Evolutionary conservation across 2,113 vertebrate genomes (phyloP).

Genomic region (Hiodon alosoides): DNA sequence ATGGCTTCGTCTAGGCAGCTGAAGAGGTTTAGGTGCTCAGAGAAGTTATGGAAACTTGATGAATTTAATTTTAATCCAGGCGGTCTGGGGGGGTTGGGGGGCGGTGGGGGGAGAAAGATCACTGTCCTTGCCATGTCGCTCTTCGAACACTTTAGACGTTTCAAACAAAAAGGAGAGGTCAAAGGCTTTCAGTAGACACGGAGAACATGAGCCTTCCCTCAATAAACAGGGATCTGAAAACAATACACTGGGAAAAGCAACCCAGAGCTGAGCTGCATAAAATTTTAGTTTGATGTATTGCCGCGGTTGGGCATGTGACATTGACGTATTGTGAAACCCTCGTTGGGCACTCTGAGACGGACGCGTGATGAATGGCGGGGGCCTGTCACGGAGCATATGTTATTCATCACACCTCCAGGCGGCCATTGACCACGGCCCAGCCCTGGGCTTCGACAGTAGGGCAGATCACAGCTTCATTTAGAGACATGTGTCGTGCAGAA

Average conservation of each 20-base stretch:
- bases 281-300: constrained; percentile 61
- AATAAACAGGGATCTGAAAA: not conserved
- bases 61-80: too few species aligned
- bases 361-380: constrained; percentile 67
- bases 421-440: not conserved
- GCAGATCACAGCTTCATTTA: not conserved
- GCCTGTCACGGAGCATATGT: constrained; percentile 61
- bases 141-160: too few species aligned
- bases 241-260: not conserved
- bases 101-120: too few species aligned
- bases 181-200: not conserved
- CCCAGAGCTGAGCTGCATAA: constrained; percentile 48
- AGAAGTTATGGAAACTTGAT: too few species aligned
- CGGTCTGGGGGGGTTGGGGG: too few species aligned
- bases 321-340: constrained; percentile 63
- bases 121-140: too few species aligned
- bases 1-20: too few species aligned
- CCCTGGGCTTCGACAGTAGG: not conserved
- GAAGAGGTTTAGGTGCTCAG: too few species aligned
- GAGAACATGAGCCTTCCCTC: not conserved
- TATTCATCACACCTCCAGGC: constrained; percentile 63
- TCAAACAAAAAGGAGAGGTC: not conserved
- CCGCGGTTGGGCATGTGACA: constrained; percentile 50
- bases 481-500: not conserved
- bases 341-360: constrained; percentile 54